Conservation (phyloP, 2,113 vertebrate species). For the Boulengeromyrus knoepffleri region DNA sequence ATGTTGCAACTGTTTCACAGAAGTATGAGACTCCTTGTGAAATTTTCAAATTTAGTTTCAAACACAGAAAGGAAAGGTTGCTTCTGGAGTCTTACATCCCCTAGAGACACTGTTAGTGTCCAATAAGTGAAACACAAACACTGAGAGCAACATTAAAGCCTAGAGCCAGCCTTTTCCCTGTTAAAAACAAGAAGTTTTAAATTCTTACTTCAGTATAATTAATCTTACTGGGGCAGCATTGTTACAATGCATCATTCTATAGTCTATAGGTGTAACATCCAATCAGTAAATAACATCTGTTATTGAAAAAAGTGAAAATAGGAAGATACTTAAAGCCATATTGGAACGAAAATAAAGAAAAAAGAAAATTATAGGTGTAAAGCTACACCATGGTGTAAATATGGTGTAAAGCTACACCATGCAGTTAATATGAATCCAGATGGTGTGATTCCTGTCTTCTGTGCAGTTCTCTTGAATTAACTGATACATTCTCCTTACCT, state of each 20-base stretch:
- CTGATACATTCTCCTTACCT: neutral
- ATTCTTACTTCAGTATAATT: neutral
- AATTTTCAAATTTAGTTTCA: neutral
- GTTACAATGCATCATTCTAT: neutral
- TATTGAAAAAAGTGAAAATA: neutral
- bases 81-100: neutral
- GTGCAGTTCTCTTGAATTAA: neutral
- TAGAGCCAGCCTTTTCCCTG: neutral
- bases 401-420: neutral
- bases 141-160: neutral
- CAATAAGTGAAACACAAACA: neutral
- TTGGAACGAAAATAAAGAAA: neutral
- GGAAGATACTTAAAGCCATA: neutral
- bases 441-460: neutral
- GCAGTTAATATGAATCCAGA: neutral
- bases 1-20: neutral
- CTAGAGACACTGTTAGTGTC: neutral
- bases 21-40: neutral
- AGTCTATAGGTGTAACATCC: neutral
- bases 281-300: neutral
- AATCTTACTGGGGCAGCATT: neutral
- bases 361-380: neutral
- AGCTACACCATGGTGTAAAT: neutral
- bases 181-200: neutral
- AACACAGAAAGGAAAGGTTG: neutral